A percentile compares a stretch with the other conserved stretches of the same genome.
phyloP scores from a whole-genome alignment of 1,140 invertebrate genomes.

The Brachystomella parvula region DNA sequence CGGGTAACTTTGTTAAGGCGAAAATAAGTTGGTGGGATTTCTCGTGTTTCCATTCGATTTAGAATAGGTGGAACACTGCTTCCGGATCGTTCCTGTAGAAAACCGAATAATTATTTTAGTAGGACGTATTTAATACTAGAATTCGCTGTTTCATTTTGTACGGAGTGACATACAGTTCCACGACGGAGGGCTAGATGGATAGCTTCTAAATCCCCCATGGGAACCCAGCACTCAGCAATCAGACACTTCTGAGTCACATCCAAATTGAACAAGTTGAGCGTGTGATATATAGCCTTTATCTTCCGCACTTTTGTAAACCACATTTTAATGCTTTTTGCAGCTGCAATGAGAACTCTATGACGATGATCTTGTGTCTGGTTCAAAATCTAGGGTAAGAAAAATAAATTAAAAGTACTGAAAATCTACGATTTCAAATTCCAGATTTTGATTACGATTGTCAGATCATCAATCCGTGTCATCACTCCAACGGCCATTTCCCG shows the following conservation, averaged over 20 bases:
- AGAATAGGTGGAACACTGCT: conserved; percentile 93
- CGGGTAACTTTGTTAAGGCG: conserved; percentile 95
- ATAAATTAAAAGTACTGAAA: too few species aligned
- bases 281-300: conserved; percentile 89
- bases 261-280: conserved; percentile 84
- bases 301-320: conserved; percentile 92
- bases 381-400: conserved; percentile 54
- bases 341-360: conserved; percentile 77
- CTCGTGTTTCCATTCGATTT: conserved; percentile 86
- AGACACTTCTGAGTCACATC: conserved; percentile 90
- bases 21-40: conserved; percentile 95
- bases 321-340: conserved; percentile 84
- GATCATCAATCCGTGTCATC: conserved; percentile 82
- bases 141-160: too few species aligned
- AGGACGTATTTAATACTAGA: too few species aligned
- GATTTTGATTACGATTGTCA: conserved; percentile 74
- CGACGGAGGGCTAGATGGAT: conserved; percentile 77
- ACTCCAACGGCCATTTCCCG: conserved; percentile 89
- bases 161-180: conserved; percentile 82
- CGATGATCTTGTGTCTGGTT: conserved; percentile 88
- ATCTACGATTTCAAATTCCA: too few species aligned
- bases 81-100: conserved; percentile 74
- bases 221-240: conserved; percentile 99
- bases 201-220: conserved; percentile 77
- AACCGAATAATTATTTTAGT: neutral